These are phyloP conservation scores for Achlya flavicornis DNA, from an alignment of 2,888 invertebrate genomes.

Conservation along the genomic window DNA sequence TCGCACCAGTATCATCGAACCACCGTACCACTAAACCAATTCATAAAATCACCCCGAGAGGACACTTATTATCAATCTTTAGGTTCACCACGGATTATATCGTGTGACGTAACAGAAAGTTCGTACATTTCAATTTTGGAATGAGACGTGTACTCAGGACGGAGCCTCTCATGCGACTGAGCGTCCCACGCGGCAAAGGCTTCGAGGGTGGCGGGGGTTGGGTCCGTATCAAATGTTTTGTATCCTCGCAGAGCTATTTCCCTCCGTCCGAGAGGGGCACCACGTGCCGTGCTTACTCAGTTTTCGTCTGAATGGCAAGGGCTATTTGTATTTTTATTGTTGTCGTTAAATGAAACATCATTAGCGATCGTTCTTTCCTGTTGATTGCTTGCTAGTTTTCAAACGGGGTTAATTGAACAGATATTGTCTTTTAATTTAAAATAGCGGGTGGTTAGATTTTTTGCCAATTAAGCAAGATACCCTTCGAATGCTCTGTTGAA, in stretches of 20 bases:
- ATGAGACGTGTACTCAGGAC: conserved; percentile 53
- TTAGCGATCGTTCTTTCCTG: conserved; percentile 48
- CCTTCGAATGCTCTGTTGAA: neutral
- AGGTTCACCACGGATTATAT: conserved; percentile 56
- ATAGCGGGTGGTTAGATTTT: conserved; percentile 8
- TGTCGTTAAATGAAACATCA: conserved; percentile 68
- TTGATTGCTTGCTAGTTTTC: conserved; percentile 54
- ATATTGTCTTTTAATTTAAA: conserved; percentile 31
- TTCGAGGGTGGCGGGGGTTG: conserved; percentile 58
- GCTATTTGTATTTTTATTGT: conserved; percentile 72
- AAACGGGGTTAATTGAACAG: conserved; percentile 40
- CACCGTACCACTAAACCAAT: conserved; percentile 72
- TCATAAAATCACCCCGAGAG: conserved; percentile 39
- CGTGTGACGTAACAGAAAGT: conserved; percentile 76
- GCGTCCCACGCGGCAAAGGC: conserved; percentile 47
- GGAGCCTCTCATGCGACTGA: conserved; percentile 65
- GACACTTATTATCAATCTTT: conserved; percentile 53
- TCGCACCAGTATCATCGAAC: conserved; percentile 69
- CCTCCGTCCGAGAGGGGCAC: conserved; percentile 60
- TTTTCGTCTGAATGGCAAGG: conserved; percentile 64
- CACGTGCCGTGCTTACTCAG: conserved; percentile 76
- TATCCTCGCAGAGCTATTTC: conserved; percentile 68
- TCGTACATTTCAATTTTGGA: conserved; percentile 25
- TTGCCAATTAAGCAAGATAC: conserved; percentile 8
- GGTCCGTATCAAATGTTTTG: conserved; percentile 74